Evolutionary conservation across 2,797 vertebrate species (phyloP).

Genomic region (Monodelphis domestica): DNA sequence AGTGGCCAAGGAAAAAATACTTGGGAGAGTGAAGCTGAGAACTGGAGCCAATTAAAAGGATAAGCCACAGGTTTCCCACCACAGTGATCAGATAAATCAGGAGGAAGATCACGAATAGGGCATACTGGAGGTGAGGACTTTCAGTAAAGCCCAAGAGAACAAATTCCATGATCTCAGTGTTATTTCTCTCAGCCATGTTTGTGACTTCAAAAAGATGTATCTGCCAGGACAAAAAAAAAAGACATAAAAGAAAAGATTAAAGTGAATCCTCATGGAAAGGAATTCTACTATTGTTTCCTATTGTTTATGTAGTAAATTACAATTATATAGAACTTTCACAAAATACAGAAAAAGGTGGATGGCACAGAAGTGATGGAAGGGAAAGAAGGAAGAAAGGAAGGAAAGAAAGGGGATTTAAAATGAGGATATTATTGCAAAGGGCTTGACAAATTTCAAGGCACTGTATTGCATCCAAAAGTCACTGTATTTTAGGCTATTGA

Average conservation of each 20-base stretch:
- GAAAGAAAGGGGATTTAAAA: not conserved
- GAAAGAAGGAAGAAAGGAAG: not conserved
- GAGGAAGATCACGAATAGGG: constrained; percentile 55
- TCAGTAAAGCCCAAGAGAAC: constrained; percentile 67
- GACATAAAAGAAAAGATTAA: not conserved
- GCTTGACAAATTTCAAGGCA: not conserved
- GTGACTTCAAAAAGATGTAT: not conserved
- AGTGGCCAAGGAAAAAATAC: constrained; percentile 67
- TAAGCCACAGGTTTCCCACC: constrained; percentile 55
- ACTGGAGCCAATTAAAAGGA: constrained; percentile 28
- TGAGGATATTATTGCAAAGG: not conserved
- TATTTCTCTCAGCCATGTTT: constrained; percentile 59
- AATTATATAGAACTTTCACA: not conserved
- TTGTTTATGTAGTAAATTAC: not conserved
- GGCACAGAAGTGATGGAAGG: not conserved
- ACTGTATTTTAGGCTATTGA: not conserved
- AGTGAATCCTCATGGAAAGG: not conserved
- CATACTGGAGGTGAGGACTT: not conserved
- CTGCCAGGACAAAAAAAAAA: not conserved
- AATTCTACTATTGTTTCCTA: not conserved
- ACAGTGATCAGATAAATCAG: constrained; percentile 64
- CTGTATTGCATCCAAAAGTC: not conserved
- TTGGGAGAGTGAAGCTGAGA: constrained; percentile 67
- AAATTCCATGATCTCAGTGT: constrained; percentile 61
- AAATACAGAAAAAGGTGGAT: not conserved